Percentiles rank a stretch among this genome's conserved stretches.
These are phyloP conservation scores for Peromyscus californicus DNA, from an alignment of 2,113 vertebrate genomes.

Conservation along the genomic window DNA sequence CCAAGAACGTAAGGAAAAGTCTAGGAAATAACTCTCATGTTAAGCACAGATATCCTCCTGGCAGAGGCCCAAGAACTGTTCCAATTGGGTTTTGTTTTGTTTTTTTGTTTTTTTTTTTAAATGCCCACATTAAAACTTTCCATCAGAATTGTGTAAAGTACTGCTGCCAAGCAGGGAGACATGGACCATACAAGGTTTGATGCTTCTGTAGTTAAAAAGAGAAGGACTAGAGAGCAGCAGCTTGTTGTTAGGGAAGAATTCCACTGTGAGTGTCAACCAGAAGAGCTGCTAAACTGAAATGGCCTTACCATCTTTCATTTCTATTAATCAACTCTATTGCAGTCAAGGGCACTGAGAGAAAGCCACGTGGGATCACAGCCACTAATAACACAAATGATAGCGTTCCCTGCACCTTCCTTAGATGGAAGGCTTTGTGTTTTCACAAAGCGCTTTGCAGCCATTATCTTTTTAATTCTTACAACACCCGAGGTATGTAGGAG, in stretches of 20 bases:
- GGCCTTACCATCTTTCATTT: neutral
- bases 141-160: neutral
- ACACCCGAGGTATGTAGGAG: slow-evolving; percentile 43
- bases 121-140: slow-evolving; percentile 25
- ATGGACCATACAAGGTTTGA: neutral
- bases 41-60: slow-evolving; percentile 1
- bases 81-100: neutral
- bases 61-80: slow-evolving; percentile 24
- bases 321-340: slow-evolving; percentile 21
- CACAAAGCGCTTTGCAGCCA: slow-evolving; percentile 48
- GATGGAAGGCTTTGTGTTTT: slow-evolving; percentile 74
- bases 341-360: slow-evolving; percentile 43
- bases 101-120: too few relatives aligned
- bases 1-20: slow-evolving; percentile 13
- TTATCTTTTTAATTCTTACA: slow-evolving; percentile 69
- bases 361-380: slow-evolving; percentile 44
- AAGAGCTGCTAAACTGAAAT: neutral
- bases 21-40: neutral
- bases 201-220: slow-evolving; percentile 24
- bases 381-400: slow-evolving; percentile 52
- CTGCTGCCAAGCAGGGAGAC: neutral
- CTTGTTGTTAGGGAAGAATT: neutral
- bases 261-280: slow-evolving; percentile 23
- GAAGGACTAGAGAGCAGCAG: neutral
- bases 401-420: slow-evolving; percentile 60